Percentiles rank a stretch among this genome's conserved stretches.
Evolutionary conservation across 2,113 vertebrate genomes (phyloP).

Genomic region (Anoplopoma fimbria): DNA sequence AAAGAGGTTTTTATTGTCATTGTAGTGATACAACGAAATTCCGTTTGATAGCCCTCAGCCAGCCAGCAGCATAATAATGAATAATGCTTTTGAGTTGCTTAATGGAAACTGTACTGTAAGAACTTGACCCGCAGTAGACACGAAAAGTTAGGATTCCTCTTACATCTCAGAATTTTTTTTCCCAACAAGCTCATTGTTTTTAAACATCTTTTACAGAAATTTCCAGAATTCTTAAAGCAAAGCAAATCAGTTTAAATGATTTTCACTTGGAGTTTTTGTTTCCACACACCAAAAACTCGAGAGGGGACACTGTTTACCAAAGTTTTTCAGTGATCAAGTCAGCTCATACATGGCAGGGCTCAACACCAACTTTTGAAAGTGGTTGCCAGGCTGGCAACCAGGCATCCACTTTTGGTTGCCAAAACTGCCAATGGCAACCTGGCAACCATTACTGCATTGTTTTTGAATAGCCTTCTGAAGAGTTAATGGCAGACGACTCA

Average conservation of each 20-base stretch:
- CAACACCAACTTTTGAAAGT: background rate
- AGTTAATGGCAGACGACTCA: background rate
- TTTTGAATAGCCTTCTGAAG: too few relatives aligned
- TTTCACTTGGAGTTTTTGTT: background rate
- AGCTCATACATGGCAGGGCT: background rate
- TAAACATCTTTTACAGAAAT: background rate
- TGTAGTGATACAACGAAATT: too few relatives aligned
- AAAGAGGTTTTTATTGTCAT: too few relatives aligned
- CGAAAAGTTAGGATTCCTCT: background rate
- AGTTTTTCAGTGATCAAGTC: background rate
- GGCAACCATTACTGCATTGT: background rate
- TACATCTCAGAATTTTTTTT: background rate
- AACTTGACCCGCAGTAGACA: background rate
- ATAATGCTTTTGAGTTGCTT: background rate
- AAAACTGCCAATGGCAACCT: background rate
- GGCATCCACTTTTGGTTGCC: background rate
- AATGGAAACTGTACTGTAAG: background rate
- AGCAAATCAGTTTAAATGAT: background rate
- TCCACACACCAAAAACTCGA: background rate
- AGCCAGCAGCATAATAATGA: too few relatives aligned
- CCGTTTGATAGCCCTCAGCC: too few relatives aligned
- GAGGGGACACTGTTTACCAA: too few relatives aligned
- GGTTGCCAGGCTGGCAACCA: background rate
- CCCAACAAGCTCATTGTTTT: background rate
- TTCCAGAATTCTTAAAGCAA: background rate